Base-by-base conservation (phyloP, 2,888 invertebrate species). In the Acanthopleura granulata region DNA sequence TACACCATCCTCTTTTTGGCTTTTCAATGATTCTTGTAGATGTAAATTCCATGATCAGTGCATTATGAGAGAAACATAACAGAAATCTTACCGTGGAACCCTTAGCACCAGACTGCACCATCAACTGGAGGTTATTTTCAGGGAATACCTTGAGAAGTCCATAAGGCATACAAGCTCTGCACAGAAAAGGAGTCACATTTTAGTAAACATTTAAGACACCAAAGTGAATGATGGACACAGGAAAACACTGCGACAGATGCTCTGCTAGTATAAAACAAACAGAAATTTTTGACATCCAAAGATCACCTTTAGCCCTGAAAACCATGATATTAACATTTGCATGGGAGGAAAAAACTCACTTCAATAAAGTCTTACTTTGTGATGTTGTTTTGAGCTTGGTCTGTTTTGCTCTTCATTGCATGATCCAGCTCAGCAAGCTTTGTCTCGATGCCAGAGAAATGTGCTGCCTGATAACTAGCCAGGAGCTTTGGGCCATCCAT, bases 61-160 rank as follows among this genome's bases (percentile, higher is more conserved):
- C 40, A 40, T 40, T 61, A 40, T 40, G 40, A 40, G 40, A 40
- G 40, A 40, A 9, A 40, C 9, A 9, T 40, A 9, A 40, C 40
- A 40, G 3, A 40, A 40, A 40, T 84, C 91, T 90, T 83, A 93
- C 99, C 74, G 95, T 95, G 0, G 98, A 97, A n/a, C 98, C 99
- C 91, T 99, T 99, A 0, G 99, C 99, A 78, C 99, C 99, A 25
- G 99, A 97, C 86, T 96, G 94, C 0, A 99, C 98, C 98, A 99
- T 99, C 82, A 99, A 91, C 89, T 99, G 98, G n/a, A 99, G 93
- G 91, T 98, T 98, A 90, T 99, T 99, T 25, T 94, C 91, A 0
- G 99, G 99, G 88, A 99, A 99, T 83, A 94, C 93, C 79, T 94
- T 94, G 12, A 96, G 91, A 62, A 99, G 92, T 0, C 98, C 98